Base-by-base conservation (phyloP, 2,888 invertebrate species). In the Tromatobia lineatoria region DNA sequence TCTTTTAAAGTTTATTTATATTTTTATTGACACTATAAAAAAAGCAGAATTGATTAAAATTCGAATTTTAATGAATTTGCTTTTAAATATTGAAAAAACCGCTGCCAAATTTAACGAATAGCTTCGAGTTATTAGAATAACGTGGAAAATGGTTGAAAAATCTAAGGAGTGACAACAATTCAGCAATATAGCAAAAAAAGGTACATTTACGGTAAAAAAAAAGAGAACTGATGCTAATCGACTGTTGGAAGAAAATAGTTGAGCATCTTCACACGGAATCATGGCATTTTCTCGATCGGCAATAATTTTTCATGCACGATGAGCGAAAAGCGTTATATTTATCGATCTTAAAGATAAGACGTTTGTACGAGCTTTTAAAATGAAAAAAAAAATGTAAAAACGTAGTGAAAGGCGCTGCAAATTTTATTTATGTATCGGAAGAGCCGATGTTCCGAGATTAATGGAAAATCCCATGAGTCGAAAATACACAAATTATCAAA, bases 281-380 rank as follows among this genome's bases (percentile, higher is more conserved):
- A 64, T 64, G 64, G 20, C 20, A 20, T 64, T 64, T 64, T 11
- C 64, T 38, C 42, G 64, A 64, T 42, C 20, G 18, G 64, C 64
- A 64, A 64, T 64, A 64, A 64, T 64, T 64, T 64, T 64, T 64
- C 64, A 42, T 20, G 38, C 61, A 38, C 61, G 61, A 38, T 61
- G 61, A 61, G 61, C 34, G 15, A 61, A 34, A 59, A 25, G 29
- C 34, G 18, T 29, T 34, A 18, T 61, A 34, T 61, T 38, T 18
- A 61, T 38, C 61, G 61, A 34, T 61, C 34, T 6, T 38, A 34
- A 61, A 61, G 7, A 61, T 38, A 61, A 34, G 38, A 61, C 4
- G 15, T 61, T 38, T 61, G 34, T 61, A 61, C 38, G n/a, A 38
- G 18, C 61, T 38, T 61, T 38, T n/a, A 13, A 66, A 11, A n/a